Percentiles rank a stretch among this genome's conserved stretches.
These are phyloP conservation scores for Liopterus haemorrhoidalis DNA, from an alignment of 2,888 invertebrate species.

Conservation along the genomic window DNA sequence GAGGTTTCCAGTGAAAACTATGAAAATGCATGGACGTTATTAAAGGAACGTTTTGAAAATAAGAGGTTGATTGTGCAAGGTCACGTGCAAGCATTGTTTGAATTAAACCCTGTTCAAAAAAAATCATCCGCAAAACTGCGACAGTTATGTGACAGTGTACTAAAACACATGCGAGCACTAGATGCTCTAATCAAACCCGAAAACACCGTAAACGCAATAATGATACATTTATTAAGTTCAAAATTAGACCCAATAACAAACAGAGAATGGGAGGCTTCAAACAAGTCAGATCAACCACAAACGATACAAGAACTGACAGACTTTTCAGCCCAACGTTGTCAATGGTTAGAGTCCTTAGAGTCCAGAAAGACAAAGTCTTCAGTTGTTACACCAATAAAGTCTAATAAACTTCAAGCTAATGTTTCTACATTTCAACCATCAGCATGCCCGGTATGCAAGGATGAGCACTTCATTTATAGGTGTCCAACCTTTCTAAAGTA, in stretches of 20 bases:
- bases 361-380: no score
- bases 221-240: not conserved
- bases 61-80: not conserved
- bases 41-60: not conserved
- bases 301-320: slow-evolving; percentile 4
- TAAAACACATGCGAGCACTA: slow-evolving; percentile 2
- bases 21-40: not conserved
- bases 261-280: slow-evolving; percentile 1
- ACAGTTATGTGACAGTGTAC: not conserved
- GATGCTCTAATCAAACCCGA: not conserved
- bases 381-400: no score
- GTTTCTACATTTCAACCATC: no score
- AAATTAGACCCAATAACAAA: slow-evolving; percentile 1
- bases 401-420: no score
- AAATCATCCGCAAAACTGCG: not conserved
- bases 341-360: slow-evolving; percentile 3
- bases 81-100: slow-evolving; percentile 2
- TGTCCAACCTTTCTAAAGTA: no score
- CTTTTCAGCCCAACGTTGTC: slow-evolving; percentile 7
- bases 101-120: not conserved
- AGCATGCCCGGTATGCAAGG: no score
- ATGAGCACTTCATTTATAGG: no score
- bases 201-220: not conserved
- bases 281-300: slow-evolving; percentile 3
- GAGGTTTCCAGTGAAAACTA: not conserved